These are phyloP conservation scores for Oreotrochilus melanogaster DNA, from an alignment of 2,113 vertebrate genomes.

Conservation along the genomic window DNA sequence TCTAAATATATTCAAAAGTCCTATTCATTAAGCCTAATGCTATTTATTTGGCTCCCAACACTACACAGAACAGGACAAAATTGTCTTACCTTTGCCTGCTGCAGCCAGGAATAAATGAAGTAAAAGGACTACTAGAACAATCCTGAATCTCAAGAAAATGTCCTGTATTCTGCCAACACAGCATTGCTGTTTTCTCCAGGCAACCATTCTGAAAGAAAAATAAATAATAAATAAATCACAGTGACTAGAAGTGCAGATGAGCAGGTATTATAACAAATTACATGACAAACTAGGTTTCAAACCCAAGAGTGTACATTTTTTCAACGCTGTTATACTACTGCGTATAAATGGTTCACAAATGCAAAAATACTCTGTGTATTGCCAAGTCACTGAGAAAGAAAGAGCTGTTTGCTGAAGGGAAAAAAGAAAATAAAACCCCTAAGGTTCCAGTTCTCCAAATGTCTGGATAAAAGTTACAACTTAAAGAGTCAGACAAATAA, in stretches of 20 bases:
- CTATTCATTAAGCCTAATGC: not conserved
- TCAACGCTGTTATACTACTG: not conserved
- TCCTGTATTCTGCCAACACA: slow-evolving; percentile 61
- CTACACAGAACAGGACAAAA: slow-evolving; percentile 21
- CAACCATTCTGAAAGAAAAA: slow-evolving; percentile 76
- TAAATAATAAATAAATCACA: not conserved
- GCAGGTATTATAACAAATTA: not conserved
- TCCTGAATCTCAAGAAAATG: slow-evolving; percentile 54
- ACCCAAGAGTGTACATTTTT: not conserved
- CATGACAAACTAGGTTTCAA: not conserved
- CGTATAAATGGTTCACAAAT: not conserved
- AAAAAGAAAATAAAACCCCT: not conserved
- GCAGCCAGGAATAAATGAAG: slow-evolving; percentile 74
- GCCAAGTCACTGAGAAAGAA: not conserved
- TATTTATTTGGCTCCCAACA: not conserved
- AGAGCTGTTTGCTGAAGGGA: not conserved
- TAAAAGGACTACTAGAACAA: slow-evolving; percentile 66
- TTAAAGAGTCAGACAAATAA: not conserved
- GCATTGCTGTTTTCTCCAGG: slow-evolving; percentile 44
- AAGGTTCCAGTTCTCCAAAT: not conserved
- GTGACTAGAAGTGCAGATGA: not conserved
- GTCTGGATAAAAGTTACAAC: not conserved
- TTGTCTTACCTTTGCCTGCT: slow-evolving; percentile 72
- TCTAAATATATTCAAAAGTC: not conserved
- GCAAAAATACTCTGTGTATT: not conserved